Evolutionary conservation across 2,888 invertebrate species (phyloP).

Genomic region (Leucoptera coffeella): DNA sequence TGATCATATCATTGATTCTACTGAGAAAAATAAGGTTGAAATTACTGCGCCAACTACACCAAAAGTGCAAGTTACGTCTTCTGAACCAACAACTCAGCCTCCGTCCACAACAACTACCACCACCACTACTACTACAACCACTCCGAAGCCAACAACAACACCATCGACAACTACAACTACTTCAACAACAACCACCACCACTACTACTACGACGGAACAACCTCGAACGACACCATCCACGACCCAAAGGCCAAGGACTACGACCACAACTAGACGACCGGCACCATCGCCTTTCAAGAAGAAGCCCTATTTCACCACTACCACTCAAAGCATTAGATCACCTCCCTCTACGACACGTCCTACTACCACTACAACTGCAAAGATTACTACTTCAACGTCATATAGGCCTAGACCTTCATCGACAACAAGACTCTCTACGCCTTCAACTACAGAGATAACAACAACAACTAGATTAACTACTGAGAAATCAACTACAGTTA

Average conservation of each 20-base stretch:
- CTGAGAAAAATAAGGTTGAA: conserved; percentile 8
- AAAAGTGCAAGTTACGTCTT: not conserved
- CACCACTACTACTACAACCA: conserved; percentile 6
- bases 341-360: conserved; percentile 8
- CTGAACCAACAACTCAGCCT: conserved; percentile 8
- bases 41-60: not conserved
- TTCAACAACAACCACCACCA: conserved; percentile 3
- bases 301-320: conserved; percentile 2
- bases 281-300: conserved; percentile 6
- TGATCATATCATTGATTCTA: conserved; percentile 12
- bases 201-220: conserved; percentile 5
- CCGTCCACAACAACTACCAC: conserved; percentile 9
- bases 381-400: conserved; percentile 7
- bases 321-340: conserved; percentile 3
- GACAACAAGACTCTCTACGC: conserved; percentile 8
- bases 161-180: conserved; percentile 8
- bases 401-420: conserved; percentile 6
- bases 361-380: conserved; percentile 6
- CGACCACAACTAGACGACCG: conserved; percentile 9
- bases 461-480: conserved; percentile 8
- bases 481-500: conserved; percentile 3
- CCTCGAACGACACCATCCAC: conserved; percentile 8
- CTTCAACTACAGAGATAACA: conserved; percentile 10
- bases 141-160: conserved; percentile 7
- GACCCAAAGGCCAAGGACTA: conserved; percentile 8